Evolutionary conservation across 2,888 invertebrate genomes (phyloP).

Genomic region (Antheraea assamensis): DNA sequence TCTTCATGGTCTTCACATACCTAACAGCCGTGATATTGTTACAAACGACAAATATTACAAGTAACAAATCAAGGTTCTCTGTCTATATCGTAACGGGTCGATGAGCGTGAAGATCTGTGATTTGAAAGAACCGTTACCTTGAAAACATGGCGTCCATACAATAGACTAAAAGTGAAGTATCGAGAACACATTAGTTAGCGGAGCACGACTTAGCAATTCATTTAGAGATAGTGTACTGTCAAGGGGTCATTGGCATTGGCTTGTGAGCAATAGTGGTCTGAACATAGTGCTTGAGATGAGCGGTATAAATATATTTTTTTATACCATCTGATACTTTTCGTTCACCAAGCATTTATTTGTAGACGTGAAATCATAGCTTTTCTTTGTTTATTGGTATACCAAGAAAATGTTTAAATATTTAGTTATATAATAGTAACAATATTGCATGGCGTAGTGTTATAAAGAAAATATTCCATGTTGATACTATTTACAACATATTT

Average conservation of each 20-base stretch:
- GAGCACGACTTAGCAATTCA: slow-evolving; percentile 20
- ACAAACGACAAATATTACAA: no score
- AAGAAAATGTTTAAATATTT: no score
- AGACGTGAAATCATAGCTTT: no score
- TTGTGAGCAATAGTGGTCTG: not conserved
- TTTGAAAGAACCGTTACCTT: not conserved
- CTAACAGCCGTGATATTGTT: no score
- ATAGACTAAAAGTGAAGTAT: slow-evolving; percentile 7
- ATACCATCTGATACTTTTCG: no score
- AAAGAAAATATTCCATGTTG: no score
- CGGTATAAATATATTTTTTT: not conserved
- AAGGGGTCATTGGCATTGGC: slow-evolving; percentile 18
- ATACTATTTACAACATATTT: no score
- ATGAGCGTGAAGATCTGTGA: not conserved
- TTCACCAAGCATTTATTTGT: no score
- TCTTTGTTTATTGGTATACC: no score
- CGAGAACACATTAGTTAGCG: slow-evolving; percentile 10
- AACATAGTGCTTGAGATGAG: not conserved
- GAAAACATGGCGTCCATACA: slow-evolving; percentile 3
- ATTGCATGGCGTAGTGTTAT: no score
- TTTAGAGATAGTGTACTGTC: slow-evolving; percentile 23
- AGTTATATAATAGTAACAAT: no score
- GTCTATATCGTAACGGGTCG: not conserved
- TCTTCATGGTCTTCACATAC: not conserved
- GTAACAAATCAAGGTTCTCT: not conserved